Evolutionary conservation across 2,113 vertebrate species (phyloP).

Genomic region (Platysternon megacephalum): DNA sequence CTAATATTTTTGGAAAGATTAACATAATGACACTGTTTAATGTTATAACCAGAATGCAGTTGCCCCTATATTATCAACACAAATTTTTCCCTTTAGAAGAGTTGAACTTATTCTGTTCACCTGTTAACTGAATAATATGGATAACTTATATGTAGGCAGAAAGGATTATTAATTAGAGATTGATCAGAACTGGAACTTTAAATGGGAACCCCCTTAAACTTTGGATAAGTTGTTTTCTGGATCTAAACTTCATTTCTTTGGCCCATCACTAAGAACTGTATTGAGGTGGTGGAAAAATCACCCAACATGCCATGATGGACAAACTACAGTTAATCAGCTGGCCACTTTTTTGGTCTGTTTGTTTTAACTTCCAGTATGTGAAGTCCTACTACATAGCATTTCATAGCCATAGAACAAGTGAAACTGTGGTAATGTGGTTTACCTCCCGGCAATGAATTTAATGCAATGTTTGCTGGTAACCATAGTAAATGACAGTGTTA

Average conservation of each 20-base stretch:
- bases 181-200: background rate
- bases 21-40: slow-evolving; percentile 35
- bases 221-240: background rate
- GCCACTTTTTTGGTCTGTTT: background rate
- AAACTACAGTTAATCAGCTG: slow-evolving; percentile 35
- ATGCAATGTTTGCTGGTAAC: slow-evolving; percentile 52
- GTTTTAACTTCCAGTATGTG: slow-evolving; percentile 22
- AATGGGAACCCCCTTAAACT: background rate
- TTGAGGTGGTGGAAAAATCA: background rate
- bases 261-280: background rate
- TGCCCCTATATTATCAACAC: slow-evolving; percentile 41
- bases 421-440: slow-evolving; percentile 27
- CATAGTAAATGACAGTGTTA: slow-evolving; percentile 54
- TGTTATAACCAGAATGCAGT: slow-evolving; percentile 15
- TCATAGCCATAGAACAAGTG: background rate
- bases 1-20: slow-evolving; percentile 39
- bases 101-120: slow-evolving; percentile 25
- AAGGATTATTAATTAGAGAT: background rate
- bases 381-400: slow-evolving; percentile 20
- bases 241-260: background rate
- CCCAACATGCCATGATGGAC: background rate
- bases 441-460: slow-evolving; percentile 42
- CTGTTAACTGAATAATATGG: slow-evolving; percentile 26
- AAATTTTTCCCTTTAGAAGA: background rate
- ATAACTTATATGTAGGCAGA: slow-evolving; percentile 19